Evolutionary conservation across 2,888 invertebrate genomes (phyloP).

Genomic region (Myopa tessellatipennis): DNA sequence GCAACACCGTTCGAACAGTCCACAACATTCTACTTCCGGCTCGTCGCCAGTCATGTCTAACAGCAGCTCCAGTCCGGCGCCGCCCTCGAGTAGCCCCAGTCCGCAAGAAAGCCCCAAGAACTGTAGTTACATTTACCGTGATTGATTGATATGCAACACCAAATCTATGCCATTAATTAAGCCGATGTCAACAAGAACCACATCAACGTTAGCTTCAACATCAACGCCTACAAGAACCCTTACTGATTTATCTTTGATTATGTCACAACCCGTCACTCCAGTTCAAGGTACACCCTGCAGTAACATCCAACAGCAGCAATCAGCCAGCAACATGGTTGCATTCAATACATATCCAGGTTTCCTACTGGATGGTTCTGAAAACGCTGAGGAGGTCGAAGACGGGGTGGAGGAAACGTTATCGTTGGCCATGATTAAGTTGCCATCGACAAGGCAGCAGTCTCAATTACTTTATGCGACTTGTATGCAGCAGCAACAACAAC

Average conservation of each 20-base stretch:
- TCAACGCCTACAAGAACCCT: conserved; percentile 37
- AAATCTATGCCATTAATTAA: conserved; percentile 68
- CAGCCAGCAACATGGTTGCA: conserved; percentile 34
- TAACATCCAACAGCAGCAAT: conserved; percentile 37
- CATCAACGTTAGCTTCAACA: conserved; percentile 36
- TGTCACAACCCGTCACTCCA: conserved; percentile 54
- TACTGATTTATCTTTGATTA: conserved; percentile 19
- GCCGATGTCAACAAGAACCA: conserved; percentile 48
- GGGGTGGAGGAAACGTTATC: conserved; percentile 52
- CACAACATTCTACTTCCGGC: conserved; percentile 69
- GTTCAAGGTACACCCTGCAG: conserved; percentile 49
- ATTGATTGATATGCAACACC: conserved; percentile 69
- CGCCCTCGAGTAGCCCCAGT: conserved; percentile 69
- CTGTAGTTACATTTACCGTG: conserved; percentile 69
- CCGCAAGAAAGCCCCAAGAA: conserved; percentile 70
- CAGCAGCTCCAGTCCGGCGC: conserved; percentile 69
- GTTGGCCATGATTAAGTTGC: conserved; percentile 64
- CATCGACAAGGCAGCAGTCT: conserved; percentile 48
- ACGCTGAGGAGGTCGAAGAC: conserved; percentile 33
- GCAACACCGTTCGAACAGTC: conserved; percentile 69
- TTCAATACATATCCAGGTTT: conserved; percentile 50
- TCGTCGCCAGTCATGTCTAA: conserved; percentile 69
- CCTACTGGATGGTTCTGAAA: conserved; percentile 45
- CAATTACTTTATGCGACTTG: conserved; percentile 19
- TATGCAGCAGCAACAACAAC: conserved; percentile 33